Evolutionary conservation across 2,888 invertebrate species (phyloP), one percentile per base, ranked within the genome.

Genomic region (Drosophila tanythrix): DNA sequence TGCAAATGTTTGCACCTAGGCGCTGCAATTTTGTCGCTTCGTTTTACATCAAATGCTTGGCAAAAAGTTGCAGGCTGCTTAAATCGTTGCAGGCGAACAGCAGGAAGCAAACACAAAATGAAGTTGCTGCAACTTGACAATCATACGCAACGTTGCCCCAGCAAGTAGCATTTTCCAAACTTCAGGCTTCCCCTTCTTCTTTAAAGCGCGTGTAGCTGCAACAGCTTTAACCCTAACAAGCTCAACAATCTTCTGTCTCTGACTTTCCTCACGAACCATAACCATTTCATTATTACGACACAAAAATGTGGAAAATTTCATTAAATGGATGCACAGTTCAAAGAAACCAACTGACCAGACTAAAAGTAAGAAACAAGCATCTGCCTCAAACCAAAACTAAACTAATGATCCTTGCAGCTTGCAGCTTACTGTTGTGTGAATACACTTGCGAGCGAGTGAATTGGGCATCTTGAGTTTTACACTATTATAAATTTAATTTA

Each of bases 281-380:
- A 88, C 72, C 74, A 86, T 88, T 85, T 88, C 80, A 88, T 88
- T 88, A 85, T 86, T 80, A 82, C 73, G 79, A 76, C 83, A 85
- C 86, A 88, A 81, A 85, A 77, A 85, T 85, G 74, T 72, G 60
- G 79, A 85, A 85, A 87, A 86, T 86, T 86, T 86, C 89, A 86
- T 86, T 86, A 88, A 79, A 82, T 78, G 67, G 63, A 74, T 68
- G 74, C 71, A 40, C 61, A 70, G 74, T 70, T 65, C 68, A 56
- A 57, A 61, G 55, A 46, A 60, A 60, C 63, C 43, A 70, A 76
- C 64, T 68, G 52, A 58, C 35, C 50, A 50, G 8, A 18, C 65
- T 25, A 29, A 27, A 11, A 21, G 8, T 27, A 15, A 27, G 25
- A 46, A 51, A 21, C n/a, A 38, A 10, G 56, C 33, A 46, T 15